Percentiles rank a stretch among this genome's conserved stretches.
Conservation (phyloP, 2,113 vertebrate species). For the Rhizomys pruinosus region DNA sequence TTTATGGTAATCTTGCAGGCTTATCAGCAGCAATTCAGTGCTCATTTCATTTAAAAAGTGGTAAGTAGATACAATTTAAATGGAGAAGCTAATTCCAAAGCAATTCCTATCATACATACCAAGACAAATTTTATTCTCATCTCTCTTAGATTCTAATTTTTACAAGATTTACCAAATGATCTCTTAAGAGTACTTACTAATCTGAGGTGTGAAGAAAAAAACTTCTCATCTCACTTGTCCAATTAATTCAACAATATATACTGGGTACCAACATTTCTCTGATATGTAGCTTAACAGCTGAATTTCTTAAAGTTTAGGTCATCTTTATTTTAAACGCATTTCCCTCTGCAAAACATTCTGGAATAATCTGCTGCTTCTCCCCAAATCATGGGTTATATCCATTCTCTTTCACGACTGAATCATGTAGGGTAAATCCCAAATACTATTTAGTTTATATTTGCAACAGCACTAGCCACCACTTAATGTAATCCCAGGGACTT, state of each 20-base stretch:
- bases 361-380: slow-evolving; percentile 4
- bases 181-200: neutral
- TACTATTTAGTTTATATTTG: neutral
- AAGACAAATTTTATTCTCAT: neutral
- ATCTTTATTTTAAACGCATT: neutral
- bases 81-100: slow-evolving; percentile 10
- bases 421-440: neutral
- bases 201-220: neutral
- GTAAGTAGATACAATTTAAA: slow-evolving; percentile 13
- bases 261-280: neutral
- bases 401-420: neutral
- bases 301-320: slow-evolving; percentile 45
- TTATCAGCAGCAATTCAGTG: neutral
- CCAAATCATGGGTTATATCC: neutral
- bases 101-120: neutral
- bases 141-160: slow-evolving; percentile 47
- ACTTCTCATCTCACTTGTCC: neutral
- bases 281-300: neutral
- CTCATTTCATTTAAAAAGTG: slow-evolving; percentile 36
- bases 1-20: neutral
- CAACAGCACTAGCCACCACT: neutral
- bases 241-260: slow-evolving; percentile 44
- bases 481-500: neutral
- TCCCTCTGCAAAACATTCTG: neutral
- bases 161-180: neutral